phyloP scores from a whole-genome alignment of 2,113 vertebrate genomes.

The Vulpes vulpes region DNA sequence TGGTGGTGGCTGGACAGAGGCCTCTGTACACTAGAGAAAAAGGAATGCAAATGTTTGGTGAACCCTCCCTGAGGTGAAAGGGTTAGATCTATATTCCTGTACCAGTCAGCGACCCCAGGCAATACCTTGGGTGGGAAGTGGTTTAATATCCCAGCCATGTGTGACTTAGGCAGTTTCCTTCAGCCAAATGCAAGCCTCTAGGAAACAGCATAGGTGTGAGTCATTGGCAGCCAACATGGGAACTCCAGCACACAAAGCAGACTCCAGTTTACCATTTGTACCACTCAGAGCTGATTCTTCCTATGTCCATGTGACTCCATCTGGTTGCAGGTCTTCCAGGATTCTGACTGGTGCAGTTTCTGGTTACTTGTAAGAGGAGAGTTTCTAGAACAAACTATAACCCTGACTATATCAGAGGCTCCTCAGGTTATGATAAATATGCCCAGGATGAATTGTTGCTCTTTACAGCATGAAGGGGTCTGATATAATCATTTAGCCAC shows the following conservation, averaged over 20 bases:
- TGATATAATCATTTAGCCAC: not conserved
- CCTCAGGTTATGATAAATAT: not conserved
- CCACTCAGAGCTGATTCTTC: not conserved
- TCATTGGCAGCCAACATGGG: not conserved
- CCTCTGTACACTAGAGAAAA: not conserved
- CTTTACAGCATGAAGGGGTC: not conserved
- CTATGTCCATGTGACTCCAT: not conserved
- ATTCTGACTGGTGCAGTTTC: not conserved
- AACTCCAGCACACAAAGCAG: not conserved
- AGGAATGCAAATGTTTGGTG: not conserved
- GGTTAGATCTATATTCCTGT: not conserved
- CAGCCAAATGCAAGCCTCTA: not conserved
- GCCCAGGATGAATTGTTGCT: not conserved
- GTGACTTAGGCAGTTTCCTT: not conserved
- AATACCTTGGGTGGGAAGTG: not conserved
- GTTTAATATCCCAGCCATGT: not conserved
- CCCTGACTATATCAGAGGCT: not conserved
- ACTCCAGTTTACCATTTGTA: not conserved
- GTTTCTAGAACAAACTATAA: not conserved
- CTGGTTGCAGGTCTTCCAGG: not conserved
- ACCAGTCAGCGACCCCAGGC: not conserved
- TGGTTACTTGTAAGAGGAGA: not conserved
- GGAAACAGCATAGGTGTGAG: not conserved
- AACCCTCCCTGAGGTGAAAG: not conserved
- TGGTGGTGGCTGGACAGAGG: not conserved